Evolutionary conservation across 2,888 invertebrate species (phyloP), one percentile per base, ranked within the genome.

Genomic region (Nematopogon swammerdamellus): DNA sequence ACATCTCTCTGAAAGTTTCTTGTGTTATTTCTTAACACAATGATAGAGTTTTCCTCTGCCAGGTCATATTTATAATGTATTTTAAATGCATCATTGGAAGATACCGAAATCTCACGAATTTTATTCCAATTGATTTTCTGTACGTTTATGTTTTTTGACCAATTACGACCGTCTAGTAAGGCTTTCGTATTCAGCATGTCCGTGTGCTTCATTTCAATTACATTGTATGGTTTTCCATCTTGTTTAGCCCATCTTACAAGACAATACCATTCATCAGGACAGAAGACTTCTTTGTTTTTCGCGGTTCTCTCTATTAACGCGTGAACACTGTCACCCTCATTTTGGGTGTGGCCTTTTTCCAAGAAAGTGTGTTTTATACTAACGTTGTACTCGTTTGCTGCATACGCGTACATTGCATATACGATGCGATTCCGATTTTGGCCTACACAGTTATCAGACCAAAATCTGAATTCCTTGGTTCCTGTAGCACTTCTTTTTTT

Each of bases 261-360:
- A 44, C 44, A 43, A 17, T 47, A 16, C 48, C 50, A 50, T 52
- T 52, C 50, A 48, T 50, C 50, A 52, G 25, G 25, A 25, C 25
- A 25, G 25, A 25, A 25, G 25, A 25, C 25, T 46, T 14, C 51
- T 29, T 11, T 50, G 48, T 29, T 49, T 50, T 42, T 51, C 50
- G 43, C 44, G 44, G 14, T 43, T n/a, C 53, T 25, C 43, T 58
- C 58, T 20, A 58, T 58, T 19, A 53, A 43, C 10, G 59, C 56
- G 50, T 60, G 61, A 36, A 59, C 53, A 6, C 56, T 57, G 51
- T 60, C 59, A 2, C 58, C 57, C 48, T 61, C 60, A 47, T 57
- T 56, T 53, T 60, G 57, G 14, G 60, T 60, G 47, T 60, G 59
- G 5, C 58, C 60, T 29, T 55, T 53, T 53, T 56, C 56, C 17